Conservation (phyloP, 1,140 invertebrate species). For the Drosophila guanche region DNA sequence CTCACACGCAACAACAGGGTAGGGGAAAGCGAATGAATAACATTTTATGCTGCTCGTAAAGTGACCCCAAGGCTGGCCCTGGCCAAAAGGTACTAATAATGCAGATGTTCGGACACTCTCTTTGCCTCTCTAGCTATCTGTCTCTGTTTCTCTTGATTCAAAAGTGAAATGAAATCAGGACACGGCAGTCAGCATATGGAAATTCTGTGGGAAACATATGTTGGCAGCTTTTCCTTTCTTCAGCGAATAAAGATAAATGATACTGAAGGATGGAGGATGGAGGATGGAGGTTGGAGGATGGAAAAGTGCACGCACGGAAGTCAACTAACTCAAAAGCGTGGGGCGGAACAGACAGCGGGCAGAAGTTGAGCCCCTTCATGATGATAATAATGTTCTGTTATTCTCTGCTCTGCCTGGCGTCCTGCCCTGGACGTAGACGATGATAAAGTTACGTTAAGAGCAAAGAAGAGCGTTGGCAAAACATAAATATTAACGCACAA, state of each 20-base stretch:
- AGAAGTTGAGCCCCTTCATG: slow-evolving; percentile 49
- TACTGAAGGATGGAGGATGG: slow-evolving; percentile 14
- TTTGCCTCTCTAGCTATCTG: too few species aligned
- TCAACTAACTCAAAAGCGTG: slow-evolving; percentile 31
- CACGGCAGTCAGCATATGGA: slow-evolving; percentile 58
- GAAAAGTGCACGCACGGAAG: slow-evolving; percentile 54
- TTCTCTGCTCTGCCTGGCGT: background rate
- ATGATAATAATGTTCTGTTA: slow-evolving; percentile 19
- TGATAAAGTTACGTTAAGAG: slow-evolving; percentile 39
- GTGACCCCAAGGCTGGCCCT: slow-evolving; percentile 27
- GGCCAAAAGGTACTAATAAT: slow-evolving; percentile 31
- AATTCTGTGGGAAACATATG: slow-evolving; percentile 53
- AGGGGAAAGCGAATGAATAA: slow-evolving; percentile 22
- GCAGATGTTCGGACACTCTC: slow-evolving; percentile 24
- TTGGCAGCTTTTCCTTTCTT: slow-evolving; percentile 28
- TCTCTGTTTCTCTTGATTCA: too few species aligned
- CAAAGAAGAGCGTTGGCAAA: slow-evolving; percentile 63
- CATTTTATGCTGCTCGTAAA: slow-evolving; percentile 51
- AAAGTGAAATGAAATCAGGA: slow-evolving; percentile 45
- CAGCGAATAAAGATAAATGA: slow-evolving; percentile 62
- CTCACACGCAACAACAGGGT: slow-evolving; percentile 18
- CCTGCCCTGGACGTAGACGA: slow-evolving; percentile 37
- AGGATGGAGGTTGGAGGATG: background rate
- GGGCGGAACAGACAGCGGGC: slow-evolving; percentile 45
- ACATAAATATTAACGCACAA: slow-evolving; percentile 68